Evolutionary conservation across 2,888 invertebrate genomes (phyloP), one percentile per base, ranked within the genome.

Genomic region (Cerceris rybyensis): DNA sequence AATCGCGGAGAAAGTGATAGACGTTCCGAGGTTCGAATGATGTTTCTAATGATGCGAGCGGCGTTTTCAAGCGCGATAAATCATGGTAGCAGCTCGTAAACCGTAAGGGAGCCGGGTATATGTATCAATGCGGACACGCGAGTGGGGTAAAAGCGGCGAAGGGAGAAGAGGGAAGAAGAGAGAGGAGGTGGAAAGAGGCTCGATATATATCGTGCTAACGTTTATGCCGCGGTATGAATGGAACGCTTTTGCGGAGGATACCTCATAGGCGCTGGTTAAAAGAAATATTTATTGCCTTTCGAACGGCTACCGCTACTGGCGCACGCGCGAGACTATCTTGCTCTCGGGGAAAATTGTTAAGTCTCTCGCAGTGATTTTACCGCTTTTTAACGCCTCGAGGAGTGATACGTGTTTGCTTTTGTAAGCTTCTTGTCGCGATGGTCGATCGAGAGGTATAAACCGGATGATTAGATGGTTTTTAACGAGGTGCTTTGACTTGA

Each of bases 281-380:
- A 83, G 88, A 88, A 87, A 89, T 90, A 91, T 91, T 90, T 90
- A 90, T 91, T 88, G 86, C 89, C 88, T 83, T 90, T 87, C 86
- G 85, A 86, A 88, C 85, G 83, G 84, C 85, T 86, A 87, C 87
- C 87, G 88, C 83, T 77, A 81, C 85, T 65, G 28, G 77, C 55
- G 65, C 82, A 80, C 78, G 83, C 84, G 75, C 78, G 68, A 1
- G 17, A 9, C 39, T 13, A 70, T 73, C 52, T 75, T 73, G 76
- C 86, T 84, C 85, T 88, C 86, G 86, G 87, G 78, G 70, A 86
- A 84, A 84, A 84, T 83, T 72, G 61, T 78, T 72, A 70, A 70
- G 58, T 55, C 60, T 74, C 70, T 74, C 57, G 65, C 73, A 69
- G 67, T 16, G 16, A 28, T 28, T 28, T 28, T 28, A 28, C 28